Conservation (phyloP, 2,888 invertebrate species). For the Eupithecia insigniata region DNA sequence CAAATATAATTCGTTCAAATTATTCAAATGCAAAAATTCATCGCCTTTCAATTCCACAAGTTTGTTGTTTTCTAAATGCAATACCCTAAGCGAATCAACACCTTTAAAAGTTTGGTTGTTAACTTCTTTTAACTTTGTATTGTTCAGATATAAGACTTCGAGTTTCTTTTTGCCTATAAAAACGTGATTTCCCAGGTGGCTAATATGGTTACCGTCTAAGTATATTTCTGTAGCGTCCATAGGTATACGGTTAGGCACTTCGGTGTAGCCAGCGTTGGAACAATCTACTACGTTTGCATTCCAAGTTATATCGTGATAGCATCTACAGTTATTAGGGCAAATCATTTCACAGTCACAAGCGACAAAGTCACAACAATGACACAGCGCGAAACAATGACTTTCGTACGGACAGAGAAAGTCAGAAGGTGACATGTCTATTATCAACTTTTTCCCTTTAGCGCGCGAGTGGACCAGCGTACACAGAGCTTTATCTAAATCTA, state of each 20-base stretch:
- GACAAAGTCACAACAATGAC: slow-evolving; percentile 95
- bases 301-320: slow-evolving; percentile 94
- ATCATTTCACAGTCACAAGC: slow-evolving; percentile 96
- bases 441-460: slow-evolving; percentile 88
- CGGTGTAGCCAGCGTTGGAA: slow-evolving; percentile 88
- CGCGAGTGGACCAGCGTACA: slow-evolving; percentile 89
- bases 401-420: slow-evolving; percentile 93
- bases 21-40: slow-evolving; percentile 90
- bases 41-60: slow-evolving; percentile 89
- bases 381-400: slow-evolving; percentile 93
- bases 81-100: slow-evolving; percentile 87
- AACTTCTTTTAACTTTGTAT: slow-evolving; percentile 89
- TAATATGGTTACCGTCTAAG: slow-evolving; percentile 92
- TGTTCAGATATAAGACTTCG: slow-evolving; percentile 90
- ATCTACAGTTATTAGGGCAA: slow-evolving; percentile 93
- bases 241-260: slow-evolving; percentile 91
- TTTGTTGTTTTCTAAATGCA: slow-evolving; percentile 91
- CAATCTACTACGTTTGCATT: slow-evolving; percentile 93
- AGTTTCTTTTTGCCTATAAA: slow-evolving; percentile 94
- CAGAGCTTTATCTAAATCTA: slow-evolving; percentile 90
- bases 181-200: slow-evolving; percentile 90
- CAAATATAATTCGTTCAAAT: slow-evolving; percentile 90
- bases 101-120: slow-evolving; percentile 93
- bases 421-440: slow-evolving; percentile 88
- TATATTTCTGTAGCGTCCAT: slow-evolving; percentile 96